Conservation (phyloP, 2,888 invertebrate genomes). For the Chloromyia formosa region DNA sequence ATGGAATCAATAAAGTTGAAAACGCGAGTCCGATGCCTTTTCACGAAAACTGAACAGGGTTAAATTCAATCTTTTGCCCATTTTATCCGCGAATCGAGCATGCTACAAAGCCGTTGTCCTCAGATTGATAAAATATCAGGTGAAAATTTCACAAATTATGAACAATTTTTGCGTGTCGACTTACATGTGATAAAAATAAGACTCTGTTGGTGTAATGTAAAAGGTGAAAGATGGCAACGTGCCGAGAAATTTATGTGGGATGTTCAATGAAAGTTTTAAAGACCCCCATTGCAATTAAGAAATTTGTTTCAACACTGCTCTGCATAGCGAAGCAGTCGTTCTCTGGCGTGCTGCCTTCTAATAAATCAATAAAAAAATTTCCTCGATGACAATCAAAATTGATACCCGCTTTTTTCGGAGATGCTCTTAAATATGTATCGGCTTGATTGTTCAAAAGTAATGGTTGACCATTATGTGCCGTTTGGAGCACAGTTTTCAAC, state of each 20-base stretch:
- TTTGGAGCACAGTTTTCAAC: no score
- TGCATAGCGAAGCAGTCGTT: not conserved
- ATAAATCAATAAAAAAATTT: not conserved
- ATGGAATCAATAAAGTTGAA: no score
- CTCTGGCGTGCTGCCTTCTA: conserved; percentile 18
- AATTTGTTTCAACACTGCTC: conserved; percentile 19
- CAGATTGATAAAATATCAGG: conserved; percentile 26
- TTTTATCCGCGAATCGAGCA: not conserved
- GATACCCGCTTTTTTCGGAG: not conserved
- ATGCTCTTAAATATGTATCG: no score
- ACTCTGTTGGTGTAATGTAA: no score
- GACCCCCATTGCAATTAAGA: conserved; percentile 7
- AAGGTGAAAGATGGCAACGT: conserved; percentile 1
- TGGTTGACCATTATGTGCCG: no score
- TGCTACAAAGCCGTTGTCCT: conserved; percentile 11
- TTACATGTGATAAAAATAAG: conserved; percentile 8
- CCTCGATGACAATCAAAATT: conserved; percentile 14
- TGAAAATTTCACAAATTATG: conserved; percentile 35
- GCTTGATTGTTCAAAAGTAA: no score
- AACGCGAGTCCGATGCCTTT: no score
- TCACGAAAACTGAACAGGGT: no score
- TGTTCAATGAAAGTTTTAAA: conserved; percentile 23
- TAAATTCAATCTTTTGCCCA: not conserved
- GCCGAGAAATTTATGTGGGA: conserved; percentile 30
- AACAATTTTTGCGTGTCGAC: conserved; percentile 10